Evolutionary conservation across 2,113 vertebrate genomes (phyloP).

Genomic region (Onychostoma macrolepis): DNA sequence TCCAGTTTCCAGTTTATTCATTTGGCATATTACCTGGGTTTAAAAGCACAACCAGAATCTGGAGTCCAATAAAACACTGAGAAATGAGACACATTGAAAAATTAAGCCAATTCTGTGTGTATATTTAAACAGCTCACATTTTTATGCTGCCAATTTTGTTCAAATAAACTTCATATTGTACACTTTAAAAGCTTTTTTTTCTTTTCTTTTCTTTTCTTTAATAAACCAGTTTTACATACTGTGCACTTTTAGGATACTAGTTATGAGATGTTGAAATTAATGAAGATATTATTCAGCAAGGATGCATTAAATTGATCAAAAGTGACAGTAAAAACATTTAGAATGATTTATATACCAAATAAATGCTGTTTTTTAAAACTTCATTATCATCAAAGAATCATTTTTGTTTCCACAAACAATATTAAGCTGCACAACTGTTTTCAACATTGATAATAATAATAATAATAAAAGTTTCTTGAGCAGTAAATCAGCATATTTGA

Average conservation of each 20-base stretch:
- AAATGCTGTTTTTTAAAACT: too few species aligned
- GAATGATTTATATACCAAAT: too few species aligned
- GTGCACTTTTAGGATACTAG: neutral
- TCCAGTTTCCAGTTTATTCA: neutral
- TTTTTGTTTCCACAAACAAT: neutral
- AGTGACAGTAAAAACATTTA: neutral
- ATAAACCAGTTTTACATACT: neutral
- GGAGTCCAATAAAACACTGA: neutral
- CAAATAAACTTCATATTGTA: neutral
- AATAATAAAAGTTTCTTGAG: neutral
- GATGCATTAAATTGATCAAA: neutral
- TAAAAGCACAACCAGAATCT: slow-evolving; percentile 33
- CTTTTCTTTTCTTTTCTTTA: too few species aligned
- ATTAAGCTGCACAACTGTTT: neutral
- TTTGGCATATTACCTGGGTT: slow-evolving; percentile 27
- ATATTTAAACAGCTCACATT: neutral
- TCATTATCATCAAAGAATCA: too few species aligned
- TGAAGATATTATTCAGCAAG: neutral
- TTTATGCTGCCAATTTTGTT: neutral
- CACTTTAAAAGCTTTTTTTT: neutral
- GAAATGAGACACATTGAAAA: neutral
- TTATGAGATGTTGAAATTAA: neutral
- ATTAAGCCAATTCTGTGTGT: neutral
- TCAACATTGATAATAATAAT: neutral
- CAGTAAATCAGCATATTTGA: neutral